Conservation (phyloP, 2,888 invertebrate species). For the Loripinus fragilis region DNA sequence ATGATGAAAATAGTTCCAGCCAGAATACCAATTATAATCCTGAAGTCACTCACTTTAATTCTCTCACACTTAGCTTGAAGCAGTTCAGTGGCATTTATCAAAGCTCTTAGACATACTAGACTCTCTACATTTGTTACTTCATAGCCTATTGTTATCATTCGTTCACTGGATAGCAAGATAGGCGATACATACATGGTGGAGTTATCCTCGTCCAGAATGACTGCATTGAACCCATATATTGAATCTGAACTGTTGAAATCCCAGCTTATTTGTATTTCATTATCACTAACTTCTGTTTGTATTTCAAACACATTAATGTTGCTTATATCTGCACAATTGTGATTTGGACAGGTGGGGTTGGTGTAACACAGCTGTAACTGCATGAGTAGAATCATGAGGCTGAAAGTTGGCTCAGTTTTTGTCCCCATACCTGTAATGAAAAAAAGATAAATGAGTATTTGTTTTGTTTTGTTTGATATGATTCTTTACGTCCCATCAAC, state of each 20-base stretch:
- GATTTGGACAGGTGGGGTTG: neutral
- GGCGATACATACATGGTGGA: slow-evolving; percentile 37
- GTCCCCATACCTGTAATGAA: neutral
- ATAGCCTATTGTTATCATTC: slow-evolving; percentile 30
- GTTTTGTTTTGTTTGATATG: too few species aligned
- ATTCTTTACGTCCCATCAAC: too few species aligned
- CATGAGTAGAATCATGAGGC: neutral
- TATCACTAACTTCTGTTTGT: slow-evolving; percentile 16
- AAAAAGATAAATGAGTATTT: too few species aligned
- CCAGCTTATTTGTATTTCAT: slow-evolving; percentile 40
- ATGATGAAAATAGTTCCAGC: slow-evolving; percentile 51
- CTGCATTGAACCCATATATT: slow-evolving; percentile 39
- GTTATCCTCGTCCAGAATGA: slow-evolving; percentile 28
- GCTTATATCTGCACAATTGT: neutral
- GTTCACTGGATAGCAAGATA: slow-evolving; percentile 29
- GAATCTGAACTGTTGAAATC: slow-evolving; percentile 28
- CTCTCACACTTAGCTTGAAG: slow-evolving; percentile 36
- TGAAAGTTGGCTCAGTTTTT: neutral
- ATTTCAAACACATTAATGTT: slow-evolving; percentile 18
- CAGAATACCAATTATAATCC: slow-evolving; percentile 49
- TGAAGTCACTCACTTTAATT: slow-evolving; percentile 34
- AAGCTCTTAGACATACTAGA: slow-evolving; percentile 34
- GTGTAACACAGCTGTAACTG: neutral
- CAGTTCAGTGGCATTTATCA: slow-evolving; percentile 28
- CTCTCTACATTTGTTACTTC: slow-evolving; percentile 35